Evolutionary conservation across 2,888 invertebrate genomes (phyloP).

Genomic region (Hermodice carunculata): DNA sequence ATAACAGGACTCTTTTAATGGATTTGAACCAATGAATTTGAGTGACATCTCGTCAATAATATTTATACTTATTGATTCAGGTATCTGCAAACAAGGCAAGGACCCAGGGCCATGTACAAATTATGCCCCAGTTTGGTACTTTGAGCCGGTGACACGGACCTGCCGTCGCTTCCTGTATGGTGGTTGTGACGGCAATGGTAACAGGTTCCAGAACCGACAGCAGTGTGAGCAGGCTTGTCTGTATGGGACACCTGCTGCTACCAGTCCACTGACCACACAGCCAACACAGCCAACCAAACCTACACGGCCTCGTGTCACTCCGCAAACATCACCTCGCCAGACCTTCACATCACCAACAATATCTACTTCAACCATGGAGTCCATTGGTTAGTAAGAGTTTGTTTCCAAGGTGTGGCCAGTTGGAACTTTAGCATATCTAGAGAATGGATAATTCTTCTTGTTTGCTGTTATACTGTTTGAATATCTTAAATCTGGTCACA

Average conservation of each 20-base stretch:
- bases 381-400: no score
- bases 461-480: no score
- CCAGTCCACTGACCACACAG: background rate
- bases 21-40: no score
- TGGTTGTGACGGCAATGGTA: constrained; percentile 89
- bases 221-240: constrained; percentile 40
- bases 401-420: no score
- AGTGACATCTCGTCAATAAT: no score
- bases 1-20: no score
- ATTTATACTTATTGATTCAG: constrained; percentile 23
- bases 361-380: no score
- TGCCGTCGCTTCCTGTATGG: constrained; percentile 83
- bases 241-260: background rate
- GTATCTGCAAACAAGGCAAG: constrained; percentile 21
- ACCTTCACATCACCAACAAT: no score
- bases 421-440: no score
- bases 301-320: background rate
- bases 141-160: constrained; percentile 60
- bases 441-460: no score
- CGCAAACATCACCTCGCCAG: background rate
- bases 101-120: constrained; percentile 32
- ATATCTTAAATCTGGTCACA: no score
- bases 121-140: constrained; percentile 37
- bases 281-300: background rate
- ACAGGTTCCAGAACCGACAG: constrained; percentile 53